Percentiles rank a stretch among this genome's conserved stretches.
These are phyloP conservation scores for Pheosia gnoma DNA, from an alignment of 2,888 invertebrate genomes.

Conservation along the genomic window DNA sequence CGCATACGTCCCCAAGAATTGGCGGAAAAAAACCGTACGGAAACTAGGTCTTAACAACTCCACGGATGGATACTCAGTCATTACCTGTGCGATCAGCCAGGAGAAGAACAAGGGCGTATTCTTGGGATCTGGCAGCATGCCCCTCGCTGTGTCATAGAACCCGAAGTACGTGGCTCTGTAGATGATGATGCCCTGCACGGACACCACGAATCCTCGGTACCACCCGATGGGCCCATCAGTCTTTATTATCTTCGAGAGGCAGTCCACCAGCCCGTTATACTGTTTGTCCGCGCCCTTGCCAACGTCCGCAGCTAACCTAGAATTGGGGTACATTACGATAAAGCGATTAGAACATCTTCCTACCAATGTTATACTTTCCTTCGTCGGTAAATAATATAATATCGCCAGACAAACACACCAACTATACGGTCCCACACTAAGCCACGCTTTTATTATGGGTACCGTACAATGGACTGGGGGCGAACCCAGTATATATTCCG, in stretches of 20 bases:
- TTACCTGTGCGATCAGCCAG: conserved; percentile 94
- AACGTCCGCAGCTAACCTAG: conserved; percentile 88
- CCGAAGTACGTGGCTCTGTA: conserved; percentile 98
- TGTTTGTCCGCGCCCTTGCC: conserved; percentile 89
- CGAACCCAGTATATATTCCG: no score
- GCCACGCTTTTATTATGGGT: no score
- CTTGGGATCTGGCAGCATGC: conserved; percentile 94
- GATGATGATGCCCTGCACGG: conserved; percentile 97
- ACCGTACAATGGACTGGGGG: no score
- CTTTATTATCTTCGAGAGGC: conserved; percentile 91
- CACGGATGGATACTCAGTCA: background rate
- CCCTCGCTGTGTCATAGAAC: conserved; percentile 96
- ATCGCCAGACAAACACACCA: no score
- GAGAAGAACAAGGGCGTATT: conserved; percentile 94
- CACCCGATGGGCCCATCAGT: conserved; percentile 92
- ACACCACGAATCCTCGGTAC: conserved; percentile 96
- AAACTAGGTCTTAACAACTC: no score
- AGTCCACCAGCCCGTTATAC: conserved; percentile 91
- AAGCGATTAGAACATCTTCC: no score
- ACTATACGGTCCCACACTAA: no score
- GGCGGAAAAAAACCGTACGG: no score
- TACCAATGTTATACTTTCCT: no score
- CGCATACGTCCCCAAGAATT: no score
- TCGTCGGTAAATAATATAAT: no score
- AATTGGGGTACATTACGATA: background rate